Evolutionary conservation across 2,888 invertebrate species (phyloP).

Genomic region (Eucera pruinosa): DNA sequence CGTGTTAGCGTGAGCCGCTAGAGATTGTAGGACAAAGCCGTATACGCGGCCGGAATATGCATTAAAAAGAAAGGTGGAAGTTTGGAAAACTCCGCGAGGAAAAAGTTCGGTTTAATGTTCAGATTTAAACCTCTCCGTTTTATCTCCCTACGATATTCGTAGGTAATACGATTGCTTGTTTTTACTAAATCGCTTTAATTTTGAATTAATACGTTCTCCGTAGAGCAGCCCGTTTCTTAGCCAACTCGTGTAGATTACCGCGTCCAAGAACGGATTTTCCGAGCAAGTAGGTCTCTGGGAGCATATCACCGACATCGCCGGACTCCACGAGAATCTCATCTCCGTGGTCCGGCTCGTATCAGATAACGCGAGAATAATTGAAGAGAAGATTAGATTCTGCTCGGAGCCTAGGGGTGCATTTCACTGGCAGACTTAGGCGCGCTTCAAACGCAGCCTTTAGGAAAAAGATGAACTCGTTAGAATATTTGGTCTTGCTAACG

Average conservation of each 20-base stretch:
- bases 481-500: conserved; percentile 36
- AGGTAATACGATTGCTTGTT: too few species aligned
- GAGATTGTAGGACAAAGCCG: conserved; percentile 23
- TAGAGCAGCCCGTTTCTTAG: neutral
- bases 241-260: neutral
- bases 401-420: conserved; percentile 34
- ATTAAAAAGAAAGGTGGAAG: conserved; percentile 26
- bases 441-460: conserved; percentile 19
- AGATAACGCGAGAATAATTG: conserved; percentile 69
- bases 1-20: neutral
- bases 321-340: conserved; percentile 55
- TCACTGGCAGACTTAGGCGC: conserved; percentile 51
- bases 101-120: conserved; percentile 33
- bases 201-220: conserved; percentile 30
- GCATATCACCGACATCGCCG: conserved; percentile 34
- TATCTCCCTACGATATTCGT: too few species aligned
- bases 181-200: conserved; percentile 26
- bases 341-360: conserved; percentile 32
- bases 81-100: neutral
- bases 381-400: conserved; percentile 65
- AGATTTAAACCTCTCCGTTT: neutral
- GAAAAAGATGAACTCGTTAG: conserved; percentile 66
- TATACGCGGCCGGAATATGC: conserved; percentile 36
- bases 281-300: conserved; percentile 43
- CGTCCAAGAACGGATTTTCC: neutral